These are phyloP conservation scores for Epinotia nisella DNA, from an alignment of 2,888 invertebrate species.

Conservation along the genomic window DNA sequence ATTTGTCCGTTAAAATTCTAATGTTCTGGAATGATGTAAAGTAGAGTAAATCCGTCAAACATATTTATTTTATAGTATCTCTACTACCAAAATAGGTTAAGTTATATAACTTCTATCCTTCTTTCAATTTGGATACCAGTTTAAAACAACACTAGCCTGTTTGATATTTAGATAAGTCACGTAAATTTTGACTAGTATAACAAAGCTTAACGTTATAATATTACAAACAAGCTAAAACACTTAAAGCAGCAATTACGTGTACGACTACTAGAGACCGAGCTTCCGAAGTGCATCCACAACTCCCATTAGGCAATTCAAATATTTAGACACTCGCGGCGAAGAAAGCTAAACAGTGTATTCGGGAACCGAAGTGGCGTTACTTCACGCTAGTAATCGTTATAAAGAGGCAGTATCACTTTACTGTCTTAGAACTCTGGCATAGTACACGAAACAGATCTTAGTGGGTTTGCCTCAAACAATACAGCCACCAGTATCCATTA, in stretches of 20 bases:
- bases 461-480: background rate
- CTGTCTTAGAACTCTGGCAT: background rate
- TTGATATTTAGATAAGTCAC: background rate
- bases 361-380: constrained; percentile 48
- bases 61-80: too few relatives aligned
- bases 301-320: constrained; percentile 67
- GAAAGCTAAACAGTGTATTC: constrained; percentile 59
- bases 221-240: constrained; percentile 25
- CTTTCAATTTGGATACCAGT: too few relatives aligned
- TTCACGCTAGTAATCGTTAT: constrained; percentile 56
- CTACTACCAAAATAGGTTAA: too few relatives aligned
- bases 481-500: background rate
- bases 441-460: background rate
- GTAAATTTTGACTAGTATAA: background rate
- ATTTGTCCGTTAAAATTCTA: too few relatives aligned
- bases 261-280: constrained; percentile 37
- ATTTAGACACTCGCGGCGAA: constrained; percentile 63
- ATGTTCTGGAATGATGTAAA: too few relatives aligned
- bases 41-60: too few relatives aligned
- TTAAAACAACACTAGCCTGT: background rate
- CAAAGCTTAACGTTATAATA: background rate
- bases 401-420: constrained; percentile 47
- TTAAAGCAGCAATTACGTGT: background rate
- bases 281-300: constrained; percentile 52
- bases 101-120: too few relatives aligned